A percentile compares a stretch with the other conserved stretches of the same genome.
phyloP scores from a whole-genome alignment of 2,113 vertebrate species.

The Gallinago media region DNA sequence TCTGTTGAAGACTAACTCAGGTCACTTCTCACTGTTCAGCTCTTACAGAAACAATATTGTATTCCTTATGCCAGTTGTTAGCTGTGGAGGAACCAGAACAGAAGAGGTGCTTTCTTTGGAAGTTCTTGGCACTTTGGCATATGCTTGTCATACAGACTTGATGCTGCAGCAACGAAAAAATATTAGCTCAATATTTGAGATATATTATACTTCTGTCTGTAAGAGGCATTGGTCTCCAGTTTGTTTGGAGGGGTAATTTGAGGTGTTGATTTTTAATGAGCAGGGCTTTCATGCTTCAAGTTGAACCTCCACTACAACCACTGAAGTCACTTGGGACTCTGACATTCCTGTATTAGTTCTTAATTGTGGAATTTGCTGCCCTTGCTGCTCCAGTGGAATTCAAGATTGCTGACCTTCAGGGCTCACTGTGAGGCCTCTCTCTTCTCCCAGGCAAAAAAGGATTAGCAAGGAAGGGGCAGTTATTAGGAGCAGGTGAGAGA shows the following conservation, averaged over 20 bases:
- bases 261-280: background rate
- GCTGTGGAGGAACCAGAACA: background rate
- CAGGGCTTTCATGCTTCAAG: background rate
- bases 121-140: conserved; percentile 5
- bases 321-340: background rate
- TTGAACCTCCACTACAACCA: background rate
- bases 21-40: conserved; percentile 36
- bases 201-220: background rate
- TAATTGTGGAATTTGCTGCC: conserved; percentile 29
- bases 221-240: background rate
- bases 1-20: background rate
- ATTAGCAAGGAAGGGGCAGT: background rate
- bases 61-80: conserved; percentile 26
- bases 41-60: conserved; percentile 56
- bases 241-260: background rate
- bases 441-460: background rate
- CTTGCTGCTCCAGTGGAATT: conserved; percentile 5
- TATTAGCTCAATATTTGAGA: background rate
- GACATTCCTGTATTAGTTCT: background rate
- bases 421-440: background rate
- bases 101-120: conserved; percentile 14
- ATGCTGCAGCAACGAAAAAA: background rate
- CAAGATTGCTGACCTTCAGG: background rate
- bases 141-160: background rate
- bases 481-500: background rate